Conservation (phyloP, 2,113 vertebrate species). For the Stegostoma tigrinum region DNA sequence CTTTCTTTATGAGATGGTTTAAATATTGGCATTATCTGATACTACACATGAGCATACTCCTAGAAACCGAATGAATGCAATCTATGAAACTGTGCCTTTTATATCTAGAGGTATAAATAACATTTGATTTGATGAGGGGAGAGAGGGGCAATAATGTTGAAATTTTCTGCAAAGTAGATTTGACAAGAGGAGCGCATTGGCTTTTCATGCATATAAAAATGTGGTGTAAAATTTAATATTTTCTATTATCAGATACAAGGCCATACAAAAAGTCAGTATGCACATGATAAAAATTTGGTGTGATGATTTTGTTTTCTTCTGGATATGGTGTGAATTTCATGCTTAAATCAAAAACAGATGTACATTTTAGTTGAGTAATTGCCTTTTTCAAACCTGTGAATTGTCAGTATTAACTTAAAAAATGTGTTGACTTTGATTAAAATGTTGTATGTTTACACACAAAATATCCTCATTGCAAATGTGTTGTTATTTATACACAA, state of each 20-base stretch:
- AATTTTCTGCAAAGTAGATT: conserved; percentile 14
- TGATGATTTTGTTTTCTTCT: background rate
- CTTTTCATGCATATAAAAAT: background rate
- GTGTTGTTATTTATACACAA: conserved; percentile 30
- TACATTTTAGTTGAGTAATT: conserved; percentile 27
- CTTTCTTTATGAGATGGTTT: conserved; percentile 60
- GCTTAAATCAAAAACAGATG: conserved; percentile 13
- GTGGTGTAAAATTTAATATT: conserved; percentile 18
- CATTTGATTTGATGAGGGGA: conserved; percentile 55
- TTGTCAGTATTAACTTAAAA: conserved; percentile 29
- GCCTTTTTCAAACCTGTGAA: conserved; percentile 22
- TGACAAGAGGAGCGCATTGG: conserved; percentile 1
- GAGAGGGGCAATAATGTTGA: background rate
- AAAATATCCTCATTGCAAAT: conserved; percentile 27
- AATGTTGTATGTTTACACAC: conserved; percentile 32
- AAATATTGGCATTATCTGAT: conserved; percentile 66
- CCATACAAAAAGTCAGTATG: background rate
- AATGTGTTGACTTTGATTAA: conserved; percentile 34
- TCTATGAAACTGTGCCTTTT: conserved; percentile 99
- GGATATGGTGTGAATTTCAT: conserved; percentile 15
- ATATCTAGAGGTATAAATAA: conserved; percentile 87
- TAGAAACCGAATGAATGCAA: conserved; percentile 92
- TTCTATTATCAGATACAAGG: conserved; percentile 27
- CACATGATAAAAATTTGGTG: background rate
- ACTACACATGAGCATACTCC: conserved; percentile 92